These are phyloP conservation scores for Alca torda DNA, from an alignment of 2,797 vertebrate genomes.

Conservation along the genomic window DNA sequence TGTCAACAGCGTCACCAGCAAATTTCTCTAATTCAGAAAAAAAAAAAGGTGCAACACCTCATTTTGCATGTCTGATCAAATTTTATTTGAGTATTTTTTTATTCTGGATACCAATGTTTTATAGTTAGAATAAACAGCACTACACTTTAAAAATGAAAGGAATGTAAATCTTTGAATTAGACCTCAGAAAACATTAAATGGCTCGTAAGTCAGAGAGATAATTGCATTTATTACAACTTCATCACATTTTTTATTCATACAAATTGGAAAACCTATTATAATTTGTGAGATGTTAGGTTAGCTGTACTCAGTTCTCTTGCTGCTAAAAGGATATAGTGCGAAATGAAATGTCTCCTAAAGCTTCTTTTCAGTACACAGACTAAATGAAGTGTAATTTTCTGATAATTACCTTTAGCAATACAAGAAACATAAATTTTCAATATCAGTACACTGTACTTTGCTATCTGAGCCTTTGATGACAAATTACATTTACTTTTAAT, in stretches of 20 bases:
- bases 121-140: not conserved
- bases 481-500: not conserved
- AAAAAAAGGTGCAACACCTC: not conserved
- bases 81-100: not conserved
- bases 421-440: not conserved
- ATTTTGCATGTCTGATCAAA: not conserved
- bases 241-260: not conserved
- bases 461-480: not conserved
- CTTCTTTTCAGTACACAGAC: not conserved
- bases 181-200: not conserved
- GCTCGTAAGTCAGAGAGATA: not conserved
- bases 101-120: not conserved
- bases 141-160: not conserved
- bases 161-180: not conserved
- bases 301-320: not conserved
- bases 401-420: constrained; percentile 3
- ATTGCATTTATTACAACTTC: not conserved
- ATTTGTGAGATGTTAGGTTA: not conserved
- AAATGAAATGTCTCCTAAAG: not conserved
- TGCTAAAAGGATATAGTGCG: not conserved
- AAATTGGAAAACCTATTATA: not conserved
- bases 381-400: constrained; percentile 3
- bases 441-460: not conserved
- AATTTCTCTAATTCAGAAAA: not conserved
- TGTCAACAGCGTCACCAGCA: not conserved